Percentiles rank a stretch among this genome's conserved stretches.
These are phyloP conservation scores for Phenacoccus solenopsis DNA, from an alignment of 1,140 invertebrate species.

Conservation along the genomic window DNA sequence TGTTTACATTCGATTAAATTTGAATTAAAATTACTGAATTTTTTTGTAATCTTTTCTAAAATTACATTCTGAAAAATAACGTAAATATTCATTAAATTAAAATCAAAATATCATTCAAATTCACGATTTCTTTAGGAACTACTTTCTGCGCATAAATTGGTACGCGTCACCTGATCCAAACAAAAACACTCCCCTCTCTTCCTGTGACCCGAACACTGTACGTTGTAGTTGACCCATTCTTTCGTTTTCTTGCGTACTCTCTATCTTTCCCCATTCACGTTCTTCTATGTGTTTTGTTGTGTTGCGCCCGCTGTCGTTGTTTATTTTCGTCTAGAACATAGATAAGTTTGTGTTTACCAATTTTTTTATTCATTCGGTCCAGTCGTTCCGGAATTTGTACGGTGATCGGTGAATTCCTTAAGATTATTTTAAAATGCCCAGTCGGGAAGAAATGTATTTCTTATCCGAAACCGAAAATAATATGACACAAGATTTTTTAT, in stretches of 20 bases:
- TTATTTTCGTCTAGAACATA: not conserved
- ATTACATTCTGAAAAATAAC: too few relatives aligned
- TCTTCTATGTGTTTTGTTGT: not conserved
- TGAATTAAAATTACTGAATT: not conserved
- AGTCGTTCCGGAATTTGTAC: too few relatives aligned
- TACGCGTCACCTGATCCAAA: not conserved
- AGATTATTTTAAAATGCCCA: slow-evolving; percentile 1
- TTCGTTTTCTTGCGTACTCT: not conserved
- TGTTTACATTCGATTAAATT: slow-evolving; percentile 5
- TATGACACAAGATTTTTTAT: slow-evolving; percentile 32
- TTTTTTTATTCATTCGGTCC: too few relatives aligned
- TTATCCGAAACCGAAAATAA: not conserved
- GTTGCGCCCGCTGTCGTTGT: not conserved
- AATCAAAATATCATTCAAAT: not conserved
- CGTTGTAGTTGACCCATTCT: slow-evolving; percentile 4
- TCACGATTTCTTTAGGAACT: not conserved
- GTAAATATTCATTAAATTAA: too few relatives aligned
- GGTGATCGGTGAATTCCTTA: too few relatives aligned
- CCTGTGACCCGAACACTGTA: not conserved
- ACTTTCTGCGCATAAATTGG: not conserved
- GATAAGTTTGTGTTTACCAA: not conserved
- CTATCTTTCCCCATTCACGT: not conserved
- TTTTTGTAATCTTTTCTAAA: not conserved
- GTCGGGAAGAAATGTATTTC: slow-evolving; percentile 10
- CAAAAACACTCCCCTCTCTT: slow-evolving; percentile 12